phyloP scores from a whole-genome alignment of 1,140 invertebrate species.

The Dinoponera quadriceps region DNA sequence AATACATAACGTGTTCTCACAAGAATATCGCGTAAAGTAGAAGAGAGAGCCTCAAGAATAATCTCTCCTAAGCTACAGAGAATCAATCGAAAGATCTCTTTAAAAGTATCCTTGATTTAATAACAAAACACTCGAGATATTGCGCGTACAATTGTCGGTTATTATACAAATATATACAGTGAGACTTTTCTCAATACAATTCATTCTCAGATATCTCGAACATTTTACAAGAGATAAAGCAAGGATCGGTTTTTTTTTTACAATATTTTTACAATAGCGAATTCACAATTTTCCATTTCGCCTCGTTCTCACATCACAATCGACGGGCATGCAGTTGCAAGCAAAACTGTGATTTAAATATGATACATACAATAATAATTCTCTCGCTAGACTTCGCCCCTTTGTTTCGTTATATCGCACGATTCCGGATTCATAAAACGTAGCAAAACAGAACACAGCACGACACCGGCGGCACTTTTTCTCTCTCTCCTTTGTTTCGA shows the following conservation, averaged over 20 bases:
- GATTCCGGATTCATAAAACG: slow-evolving; percentile 39
- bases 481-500: slow-evolving; percentile 41
- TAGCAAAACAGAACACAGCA: slow-evolving; percentile 62
- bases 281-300: neutral
- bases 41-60: too few relatives aligned
- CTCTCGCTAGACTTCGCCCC: neutral
- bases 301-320: neutral
- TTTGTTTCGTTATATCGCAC: neutral
- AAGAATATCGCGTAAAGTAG: too few relatives aligned
- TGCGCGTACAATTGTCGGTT: slow-evolving; percentile 20
- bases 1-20: too few relatives aligned
- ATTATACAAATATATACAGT: slow-evolving; percentile 32
- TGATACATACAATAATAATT: slow-evolving; percentile 37
- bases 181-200: slow-evolving; percentile 9
- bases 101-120: slow-evolving; percentile 51
- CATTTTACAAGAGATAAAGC: slow-evolving; percentile 28
- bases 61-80: too few relatives aligned
- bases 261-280: neutral
- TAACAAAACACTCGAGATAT: slow-evolving; percentile 44
- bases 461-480: slow-evolving; percentile 51
- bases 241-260: neutral
- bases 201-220: slow-evolving; percentile 22
- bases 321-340: too few relatives aligned
- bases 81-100: neutral
- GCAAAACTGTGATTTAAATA: slow-evolving; percentile 15